Evolutionary conservation across 2,113 vertebrate species (phyloP), one percentile per base, ranked within the genome.

Genomic region (Aspiorhynchus laticeps): DNA sequence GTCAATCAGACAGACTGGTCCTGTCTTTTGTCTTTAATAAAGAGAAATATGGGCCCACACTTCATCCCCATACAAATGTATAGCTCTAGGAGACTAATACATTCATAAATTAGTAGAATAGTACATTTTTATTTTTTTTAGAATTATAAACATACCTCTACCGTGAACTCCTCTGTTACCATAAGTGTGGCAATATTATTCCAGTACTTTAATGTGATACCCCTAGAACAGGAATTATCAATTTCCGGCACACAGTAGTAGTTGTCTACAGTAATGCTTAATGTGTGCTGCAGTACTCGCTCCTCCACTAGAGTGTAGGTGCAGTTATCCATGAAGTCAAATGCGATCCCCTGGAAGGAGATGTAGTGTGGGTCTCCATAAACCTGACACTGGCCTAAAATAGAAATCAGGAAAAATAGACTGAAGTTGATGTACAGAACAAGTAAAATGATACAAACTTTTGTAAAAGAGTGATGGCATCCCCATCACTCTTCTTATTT

Each of bases 331-430:
- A 92, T 43, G 85, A 94, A 95, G 85, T 90, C 83, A 88, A 93
- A 95, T 1, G 5, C 0, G 0, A 89, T 53, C 7, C 93, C 94
- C 69, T 91, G 61, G 83, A 95, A 95, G n/a, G 95, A 89, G 28
- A 88, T 90, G 89, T 94, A 96, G 79, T 96, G 95, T 7, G 95
- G 95, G 67, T 96, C 95, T 38, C 95, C 95, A 53, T 90, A 95
- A 1, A 95, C 24, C 5, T 94, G 89, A 48, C 95, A 96, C 9
- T 74, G 88, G 90, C 95, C 95, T 96, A 17, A 74, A 38, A 24
- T 63, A 82, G 80, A 83, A 65, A 83, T 56, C 26, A 19, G 7
- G 5, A 26, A 59, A 36, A 80, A 67, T 10, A 36, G 11, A 48
- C 5, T 3, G 12, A 56, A 48, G 15, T 77, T 59, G 21, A 24